Conservation (phyloP, 2,113 vertebrate genomes). For the Gambusia affinis region DNA sequence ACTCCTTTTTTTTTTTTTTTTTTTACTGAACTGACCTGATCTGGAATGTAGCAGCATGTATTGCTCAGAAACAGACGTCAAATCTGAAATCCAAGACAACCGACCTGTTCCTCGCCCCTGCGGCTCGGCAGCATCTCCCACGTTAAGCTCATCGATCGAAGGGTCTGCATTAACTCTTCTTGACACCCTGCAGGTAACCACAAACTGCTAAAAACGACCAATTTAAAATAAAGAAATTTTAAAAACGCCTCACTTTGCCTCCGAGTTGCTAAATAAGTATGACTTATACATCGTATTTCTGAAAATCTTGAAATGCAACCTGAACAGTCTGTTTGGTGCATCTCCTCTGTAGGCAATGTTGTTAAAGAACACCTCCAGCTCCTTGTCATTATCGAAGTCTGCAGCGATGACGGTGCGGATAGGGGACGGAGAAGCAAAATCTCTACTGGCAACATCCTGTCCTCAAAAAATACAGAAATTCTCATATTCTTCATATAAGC, state of each 20-base stretch:
- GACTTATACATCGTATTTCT: no score
- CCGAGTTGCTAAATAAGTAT: neutral
- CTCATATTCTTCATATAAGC: neutral
- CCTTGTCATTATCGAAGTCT: conserved; percentile 92
- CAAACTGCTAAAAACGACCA: neutral
- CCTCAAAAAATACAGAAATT: conserved; percentile 5
- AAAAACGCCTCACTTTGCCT: neutral
- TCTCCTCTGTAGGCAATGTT: conserved; percentile 89
- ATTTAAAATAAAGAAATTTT: no score
- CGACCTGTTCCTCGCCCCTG: conserved; percentile 91
- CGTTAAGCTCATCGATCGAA: conserved; percentile 86
- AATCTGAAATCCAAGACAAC: conserved; percentile 3
- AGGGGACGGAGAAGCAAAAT: conserved; percentile 87
- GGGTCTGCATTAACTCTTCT: conserved; percentile 85
- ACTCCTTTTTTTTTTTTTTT: neutral
- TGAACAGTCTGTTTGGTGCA: conserved; percentile 90
- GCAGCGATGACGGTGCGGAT: conserved; percentile 90
- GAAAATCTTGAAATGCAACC: conserved; percentile 71
- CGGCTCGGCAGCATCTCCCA: conserved; percentile 89
- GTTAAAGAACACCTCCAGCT: conserved; percentile 95
- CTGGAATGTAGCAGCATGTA: neutral
- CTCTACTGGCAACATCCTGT: conserved; percentile 87
- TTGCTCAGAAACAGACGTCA: neutral
- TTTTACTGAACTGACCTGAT: conserved; percentile 2
- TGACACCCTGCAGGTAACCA: conserved; percentile 78